A percentile compares a stretch with the other conserved stretches of the same genome.
Conservation (phyloP, 1,140 invertebrate species). For the Teleopsis dalmanni region DNA sequence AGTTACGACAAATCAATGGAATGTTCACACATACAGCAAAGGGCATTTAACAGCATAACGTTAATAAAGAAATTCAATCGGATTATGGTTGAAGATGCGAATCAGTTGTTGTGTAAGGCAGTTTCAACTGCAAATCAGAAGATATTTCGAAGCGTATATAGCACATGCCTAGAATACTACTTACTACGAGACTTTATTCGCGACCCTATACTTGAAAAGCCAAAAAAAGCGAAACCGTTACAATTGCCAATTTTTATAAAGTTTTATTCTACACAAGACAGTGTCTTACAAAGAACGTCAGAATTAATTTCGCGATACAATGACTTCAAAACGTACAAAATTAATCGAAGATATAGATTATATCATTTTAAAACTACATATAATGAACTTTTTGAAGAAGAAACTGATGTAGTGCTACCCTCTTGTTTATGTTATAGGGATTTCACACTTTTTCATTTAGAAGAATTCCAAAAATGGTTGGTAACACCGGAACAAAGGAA, state of each 20-base stretch:
- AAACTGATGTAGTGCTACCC: constrained; percentile 23
- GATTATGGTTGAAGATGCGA: too few species aligned
- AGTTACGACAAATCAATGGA: too few species aligned
- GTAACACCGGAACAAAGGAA: constrained; percentile 16
- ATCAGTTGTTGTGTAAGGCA: too few species aligned
- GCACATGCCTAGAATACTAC: background rate
- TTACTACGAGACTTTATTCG: too few species aligned
- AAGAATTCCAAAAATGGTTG: constrained; percentile 23
- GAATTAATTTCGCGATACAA: constrained; percentile 24
- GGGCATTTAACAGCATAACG: too few species aligned
- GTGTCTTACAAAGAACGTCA: constrained; percentile 22
- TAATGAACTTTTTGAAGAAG: constrained; percentile 25
- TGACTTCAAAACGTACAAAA: constrained; percentile 19
- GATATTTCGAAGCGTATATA: background rate
- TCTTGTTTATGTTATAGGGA: constrained; percentile 33
- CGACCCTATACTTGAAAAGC: too few species aligned
- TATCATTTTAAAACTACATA: constrained; percentile 20
- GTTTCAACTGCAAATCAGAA: too few species aligned
- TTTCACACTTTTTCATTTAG: constrained; percentile 32
- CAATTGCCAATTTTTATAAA: constrained; percentile 23
- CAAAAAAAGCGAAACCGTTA: constrained; percentile 14
- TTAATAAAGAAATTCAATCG: too few species aligned
- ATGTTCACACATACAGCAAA: too few species aligned
- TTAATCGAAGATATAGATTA: constrained; percentile 18
- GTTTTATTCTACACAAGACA: constrained; percentile 27